A percentile compares a stretch with the other conserved stretches of the same genome.
phyloP scores from a whole-genome alignment of 2,888 invertebrate genomes.

The Lycophotia porphyrea region DNA sequence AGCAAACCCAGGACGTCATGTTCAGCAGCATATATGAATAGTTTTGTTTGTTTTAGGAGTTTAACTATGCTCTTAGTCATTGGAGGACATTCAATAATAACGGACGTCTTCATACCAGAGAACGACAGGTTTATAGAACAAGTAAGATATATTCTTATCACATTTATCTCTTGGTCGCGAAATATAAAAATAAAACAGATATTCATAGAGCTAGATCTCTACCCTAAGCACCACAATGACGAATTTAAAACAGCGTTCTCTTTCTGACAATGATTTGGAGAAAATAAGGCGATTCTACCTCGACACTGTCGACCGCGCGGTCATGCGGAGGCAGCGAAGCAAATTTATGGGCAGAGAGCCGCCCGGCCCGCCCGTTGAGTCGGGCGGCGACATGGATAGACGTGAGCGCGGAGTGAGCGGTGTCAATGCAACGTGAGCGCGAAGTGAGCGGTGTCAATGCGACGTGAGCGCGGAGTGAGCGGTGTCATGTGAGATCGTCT shows the following conservation, averaged over 20 bases:
- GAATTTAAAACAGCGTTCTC: not conserved
- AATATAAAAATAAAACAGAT: not conserved
- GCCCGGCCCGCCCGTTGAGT: too few species aligned
- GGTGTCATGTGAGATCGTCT: not conserved
- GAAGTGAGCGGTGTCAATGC: too few species aligned
- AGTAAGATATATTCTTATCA: slow-evolving; percentile 53
- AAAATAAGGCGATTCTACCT: not conserved
- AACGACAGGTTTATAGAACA: slow-evolving; percentile 65
- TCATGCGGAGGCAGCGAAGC: too few species aligned
- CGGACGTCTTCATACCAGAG: slow-evolving; percentile 3
- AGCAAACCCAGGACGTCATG: not conserved
- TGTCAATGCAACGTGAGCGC: too few species aligned
- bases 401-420: too few species aligned
- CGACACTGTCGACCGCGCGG: not conserved
- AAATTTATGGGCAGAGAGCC: too few species aligned
- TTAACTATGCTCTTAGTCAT: slow-evolving; percentile 37
- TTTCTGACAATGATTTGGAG: not conserved
- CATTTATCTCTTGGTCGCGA: not conserved
- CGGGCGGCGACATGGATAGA: too few species aligned
- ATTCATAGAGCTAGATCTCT: not conserved
- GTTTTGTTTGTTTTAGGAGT: slow-evolving; percentile 31
- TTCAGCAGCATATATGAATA: not conserved
- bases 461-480: too few species aligned
- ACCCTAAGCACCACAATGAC: not conserved
- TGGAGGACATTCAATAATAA: slow-evolving; percentile 52